phyloP scores from a whole-genome alignment of 2,113 vertebrate species.

The Atrichornis clamosus region DNA sequence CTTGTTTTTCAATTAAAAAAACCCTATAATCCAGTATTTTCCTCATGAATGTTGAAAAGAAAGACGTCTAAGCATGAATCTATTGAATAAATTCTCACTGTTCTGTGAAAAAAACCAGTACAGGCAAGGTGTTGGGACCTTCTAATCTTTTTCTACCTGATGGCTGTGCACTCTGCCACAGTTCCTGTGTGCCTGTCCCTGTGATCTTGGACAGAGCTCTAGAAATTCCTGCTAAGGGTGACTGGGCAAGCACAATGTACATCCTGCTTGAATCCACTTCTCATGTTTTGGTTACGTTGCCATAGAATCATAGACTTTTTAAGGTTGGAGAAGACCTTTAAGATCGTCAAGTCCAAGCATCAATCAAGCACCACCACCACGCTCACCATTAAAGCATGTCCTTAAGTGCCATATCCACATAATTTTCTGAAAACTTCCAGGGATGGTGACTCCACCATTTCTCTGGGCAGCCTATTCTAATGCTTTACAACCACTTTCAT shows the following conservation, averaged over 20 bases:
- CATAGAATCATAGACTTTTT: not conserved
- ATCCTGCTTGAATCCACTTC: accelerated
- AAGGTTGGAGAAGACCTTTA: not conserved
- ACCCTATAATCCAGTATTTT: accelerated
- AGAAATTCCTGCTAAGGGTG: not conserved
- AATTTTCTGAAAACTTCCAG: not conserved
- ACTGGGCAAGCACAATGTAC: not conserved
- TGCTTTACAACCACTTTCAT: not conserved
- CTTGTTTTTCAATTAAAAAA: not conserved
- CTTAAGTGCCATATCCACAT: not conserved
- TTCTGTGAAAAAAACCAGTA: not conserved
- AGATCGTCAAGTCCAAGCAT: not conserved
- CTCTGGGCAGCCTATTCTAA: not conserved
- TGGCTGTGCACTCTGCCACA: not conserved
- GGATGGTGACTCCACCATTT: not conserved
- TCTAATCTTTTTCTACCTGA: not conserved
- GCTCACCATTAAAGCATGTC: not conserved
- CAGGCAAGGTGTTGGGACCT: not conserved
- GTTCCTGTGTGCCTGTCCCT: accelerated
- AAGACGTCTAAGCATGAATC: not conserved
- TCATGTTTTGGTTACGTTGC: not conserved
- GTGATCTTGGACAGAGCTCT: not conserved
- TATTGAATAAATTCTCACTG: not conserved
- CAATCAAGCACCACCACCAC: no score
- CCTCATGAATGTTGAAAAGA: not conserved